Base-by-base conservation (phyloP, 1,140 invertebrate species). In the Orius insidiosus region DNA sequence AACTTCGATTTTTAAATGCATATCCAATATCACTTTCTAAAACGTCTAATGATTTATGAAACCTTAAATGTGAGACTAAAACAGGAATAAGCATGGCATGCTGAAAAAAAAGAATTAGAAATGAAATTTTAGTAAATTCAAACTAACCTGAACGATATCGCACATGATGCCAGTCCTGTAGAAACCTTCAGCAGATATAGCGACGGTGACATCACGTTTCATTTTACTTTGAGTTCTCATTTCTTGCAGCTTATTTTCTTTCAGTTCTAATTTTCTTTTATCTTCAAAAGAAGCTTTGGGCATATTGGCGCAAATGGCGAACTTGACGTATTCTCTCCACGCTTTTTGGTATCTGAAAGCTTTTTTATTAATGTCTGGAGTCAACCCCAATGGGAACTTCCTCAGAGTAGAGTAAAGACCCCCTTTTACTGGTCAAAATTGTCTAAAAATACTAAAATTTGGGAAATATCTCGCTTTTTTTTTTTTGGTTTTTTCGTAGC, bases 271-370 rank as follows among this genome's bases (percentile, higher is more conserved):
- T 59, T 88, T 92, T 39, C 86, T 71, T 55, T 90, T 86, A 61
- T 97, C 93, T 53, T 86, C 83, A 55, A 76, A 82, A 0, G 80
- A 79, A 0, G 93, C 85, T 63, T 95, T 96, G 0, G 89, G 81
- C 80, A 96, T 96, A 56, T 94, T 95, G 3, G 88, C 89, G 68
- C 2, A 97, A 63, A 65, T 98, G 92, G 0, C 90, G 76, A 61
- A 94, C 63, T 98, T 97, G 0, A 96, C 87, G 63, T 94, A 97
- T 62, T 93, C 84, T 15, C 86, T 66, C 88, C 89, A 96, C 0
- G 85, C 85, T 67, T 90, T 92, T 63, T 97, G 90, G 61, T 97
- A 96, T 57, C 83, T 85, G 51, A n/a, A 63, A n/a, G n/a, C 30
- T 41, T 41, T 4, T 13, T 37, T 13, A 37, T 13, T 37, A 37